A percentile compares a stretch with the other conserved stretches of the same genome.
These are phyloP conservation scores for Heliconius erato DNA, from an alignment of 2,888 invertebrate species.

Conservation along the genomic window DNA sequence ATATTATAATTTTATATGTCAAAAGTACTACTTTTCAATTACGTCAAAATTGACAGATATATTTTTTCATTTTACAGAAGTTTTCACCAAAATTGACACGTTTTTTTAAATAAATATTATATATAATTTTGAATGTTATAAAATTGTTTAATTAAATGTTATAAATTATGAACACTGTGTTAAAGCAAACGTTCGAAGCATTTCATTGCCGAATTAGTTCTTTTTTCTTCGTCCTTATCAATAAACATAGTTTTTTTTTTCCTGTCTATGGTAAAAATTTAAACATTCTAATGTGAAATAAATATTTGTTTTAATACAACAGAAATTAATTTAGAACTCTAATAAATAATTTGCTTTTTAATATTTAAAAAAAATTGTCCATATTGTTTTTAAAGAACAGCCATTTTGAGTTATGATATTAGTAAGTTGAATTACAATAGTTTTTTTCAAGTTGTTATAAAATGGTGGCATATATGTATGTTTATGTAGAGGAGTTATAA, in stretches of 20 bases:
- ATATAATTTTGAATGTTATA: background rate
- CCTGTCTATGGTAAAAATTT: background rate
- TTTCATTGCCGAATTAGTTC: slow-evolving; percentile 12
- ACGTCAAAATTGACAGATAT: slow-evolving; percentile 14
- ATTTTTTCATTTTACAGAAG: background rate
- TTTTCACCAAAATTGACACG: background rate
- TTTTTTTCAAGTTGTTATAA: background rate
- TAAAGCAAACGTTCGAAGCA: slow-evolving; percentile 40
- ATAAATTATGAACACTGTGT: slow-evolving; percentile 44
- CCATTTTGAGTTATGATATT: background rate
- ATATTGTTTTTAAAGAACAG: background rate
- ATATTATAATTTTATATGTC: slow-evolving; percentile 18
- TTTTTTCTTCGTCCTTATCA: slow-evolving; percentile 13
- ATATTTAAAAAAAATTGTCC: no score
- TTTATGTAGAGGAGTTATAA: no score
- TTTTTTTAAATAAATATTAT: slow-evolving; percentile 3
- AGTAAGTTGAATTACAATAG: background rate
- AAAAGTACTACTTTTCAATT: background rate
- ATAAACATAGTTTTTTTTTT: slow-evolving; percentile 15
- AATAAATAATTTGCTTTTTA: no score
- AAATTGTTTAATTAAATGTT: slow-evolving; percentile 1
- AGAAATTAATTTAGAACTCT: no score
- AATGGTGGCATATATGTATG: no score
- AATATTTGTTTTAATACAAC: background rate
- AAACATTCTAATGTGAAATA: background rate